phyloP scores from a whole-genome alignment of 1,140 invertebrate genomes.

The Kradibia gibbosae region DNA sequence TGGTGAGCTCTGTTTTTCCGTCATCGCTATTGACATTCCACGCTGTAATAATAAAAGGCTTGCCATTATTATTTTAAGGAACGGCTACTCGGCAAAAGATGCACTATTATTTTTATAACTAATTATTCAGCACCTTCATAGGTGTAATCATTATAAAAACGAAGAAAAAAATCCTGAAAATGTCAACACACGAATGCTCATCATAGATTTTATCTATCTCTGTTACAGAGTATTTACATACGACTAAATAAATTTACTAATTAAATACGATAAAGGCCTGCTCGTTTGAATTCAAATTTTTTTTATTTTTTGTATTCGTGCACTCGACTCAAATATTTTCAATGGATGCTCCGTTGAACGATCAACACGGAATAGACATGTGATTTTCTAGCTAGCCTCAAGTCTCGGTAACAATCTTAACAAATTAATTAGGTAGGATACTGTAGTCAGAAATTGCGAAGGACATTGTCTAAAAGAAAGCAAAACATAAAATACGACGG shows the following conservation, averaged over 20 bases:
- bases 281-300: neutral
- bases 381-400: too few species aligned
- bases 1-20: too few species aligned
- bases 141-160: too few species aligned
- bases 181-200: neutral
- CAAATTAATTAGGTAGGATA: neutral
- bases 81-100: too few species aligned
- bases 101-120: neutral
- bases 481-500: constrained; percentile 14
- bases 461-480: neutral
- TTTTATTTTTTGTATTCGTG: neutral
- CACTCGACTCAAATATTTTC: neutral
- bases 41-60: neutral
- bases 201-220: neutral
- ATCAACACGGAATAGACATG: too few species aligned
- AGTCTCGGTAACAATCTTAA: neutral
- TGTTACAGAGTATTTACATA: neutral
- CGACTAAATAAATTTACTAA: neutral
- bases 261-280: neutral
- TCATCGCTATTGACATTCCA: too few species aligned
- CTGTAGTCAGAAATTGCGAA: neutral
- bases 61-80: neutral
- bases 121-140: neutral
- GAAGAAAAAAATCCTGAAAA: neutral
- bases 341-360: too few species aligned